Evolutionary conservation across 2,113 vertebrate species (phyloP), one percentile per base, ranked within the genome.

Genomic region (Gymnorhina tibicen): DNA sequence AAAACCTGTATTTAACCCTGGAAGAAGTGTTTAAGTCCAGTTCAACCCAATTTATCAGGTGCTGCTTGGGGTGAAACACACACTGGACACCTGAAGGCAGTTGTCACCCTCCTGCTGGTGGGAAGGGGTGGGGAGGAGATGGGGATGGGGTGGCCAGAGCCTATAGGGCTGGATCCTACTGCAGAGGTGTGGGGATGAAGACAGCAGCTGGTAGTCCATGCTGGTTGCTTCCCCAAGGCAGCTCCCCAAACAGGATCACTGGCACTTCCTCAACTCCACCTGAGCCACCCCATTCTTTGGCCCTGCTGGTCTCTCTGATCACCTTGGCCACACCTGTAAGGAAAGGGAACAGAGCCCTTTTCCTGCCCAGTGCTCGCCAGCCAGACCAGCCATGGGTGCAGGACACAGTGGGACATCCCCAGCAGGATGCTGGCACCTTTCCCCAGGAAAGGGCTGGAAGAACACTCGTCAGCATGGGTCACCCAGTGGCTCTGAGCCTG

Each of bases 321-420:
- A 12, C 16, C 53, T 73, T 28, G 58, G 19, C 19, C 21, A 6
- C 18, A 30, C 50, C 33, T 72, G 33, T 37, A 72, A 79, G 74
- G 27, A 70, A 76, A 85, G 12, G 23, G 16, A 67, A 26, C 30
- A 56, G 47, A 91, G 26, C 10, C 32, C 41, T 91, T 79, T n/a
- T 37, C n/a, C 30, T 72, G 9, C 16, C 35, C 59, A 23, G 49
- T 16, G 11, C 14, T 87, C 6, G 26, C 33, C 69, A 74, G 20
- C 27, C 23, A 81, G 33, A 11, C 28, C 64, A 90, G 37, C 28
- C 3, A 1, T 3, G 32, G 33, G 7, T 78, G 20, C 47, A 47
- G 3, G 7, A 69, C 20, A 19, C 50, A 26, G 13, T 0, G 0
- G 53, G 39, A n/a, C 16, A 35, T 20, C 6, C 33, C 66, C 67